A percentile compares a stretch with the other conserved stretches of the same genome.
Evolutionary conservation across 2,113 vertebrate species (phyloP).

Genomic region (Pluvianellus socialis): DNA sequence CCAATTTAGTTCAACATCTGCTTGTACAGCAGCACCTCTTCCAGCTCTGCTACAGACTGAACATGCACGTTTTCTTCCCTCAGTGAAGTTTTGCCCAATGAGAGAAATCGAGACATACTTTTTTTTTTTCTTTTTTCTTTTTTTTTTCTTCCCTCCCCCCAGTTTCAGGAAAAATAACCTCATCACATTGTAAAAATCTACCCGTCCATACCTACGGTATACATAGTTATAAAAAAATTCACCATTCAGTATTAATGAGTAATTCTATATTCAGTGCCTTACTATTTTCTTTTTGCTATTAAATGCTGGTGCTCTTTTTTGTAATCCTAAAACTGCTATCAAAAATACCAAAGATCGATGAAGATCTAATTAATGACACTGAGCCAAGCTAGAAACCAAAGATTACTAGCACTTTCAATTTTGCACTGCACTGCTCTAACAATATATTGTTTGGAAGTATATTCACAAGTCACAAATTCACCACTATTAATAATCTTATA

Average conservation of each 20-base stretch:
- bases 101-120: not conserved
- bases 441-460: not conserved
- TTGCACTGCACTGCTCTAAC: not conserved
- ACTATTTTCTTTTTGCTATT: not conserved
- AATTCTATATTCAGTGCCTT: not conserved
- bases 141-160: too few species aligned
- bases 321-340: not conserved
- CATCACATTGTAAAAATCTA: not conserved
- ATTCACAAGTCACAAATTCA: not conserved
- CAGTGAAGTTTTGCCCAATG: not conserved
- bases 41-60: not conserved
- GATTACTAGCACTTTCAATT: not conserved
- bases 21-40: not conserved
- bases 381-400: not conserved
- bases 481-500: not conserved
- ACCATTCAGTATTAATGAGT: not conserved
- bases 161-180: not conserved
- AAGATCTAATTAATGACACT: not conserved
- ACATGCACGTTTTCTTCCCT: not conserved
- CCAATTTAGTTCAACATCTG: not conserved
- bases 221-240: not conserved
- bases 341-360: not conserved
- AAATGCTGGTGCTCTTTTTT: not conserved
- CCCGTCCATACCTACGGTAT: not conserved
- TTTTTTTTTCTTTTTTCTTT: not conserved